A percentile compares a stretch with the other conserved stretches of the same genome.
Evolutionary conservation across 2,113 vertebrate genomes (phyloP).

Genomic region (Myrmecobius fasciatus): DNA sequence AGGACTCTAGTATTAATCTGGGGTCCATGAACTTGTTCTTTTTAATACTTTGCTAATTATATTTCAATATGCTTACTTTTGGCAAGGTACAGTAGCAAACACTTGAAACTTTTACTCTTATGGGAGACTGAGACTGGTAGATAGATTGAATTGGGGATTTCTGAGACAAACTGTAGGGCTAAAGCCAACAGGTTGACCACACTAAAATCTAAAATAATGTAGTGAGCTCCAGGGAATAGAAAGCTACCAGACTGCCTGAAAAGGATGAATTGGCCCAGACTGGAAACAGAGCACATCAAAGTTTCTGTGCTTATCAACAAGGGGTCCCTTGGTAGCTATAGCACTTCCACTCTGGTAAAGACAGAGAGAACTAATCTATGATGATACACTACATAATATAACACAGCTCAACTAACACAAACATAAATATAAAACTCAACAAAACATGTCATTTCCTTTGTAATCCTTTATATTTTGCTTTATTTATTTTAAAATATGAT

Average conservation of each 20-base stretch:
- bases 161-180: neutral
- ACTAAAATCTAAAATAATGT: neutral
- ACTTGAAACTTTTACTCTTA: neutral
- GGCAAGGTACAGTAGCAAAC: neutral
- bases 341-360: neutral
- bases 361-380: neutral
- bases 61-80: neutral
- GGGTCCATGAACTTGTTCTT: neutral
- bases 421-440: neutral
- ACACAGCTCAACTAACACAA: neutral
- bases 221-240: neutral
- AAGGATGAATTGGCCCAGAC: neutral
- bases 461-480: neutral
- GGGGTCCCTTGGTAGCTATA: neutral
- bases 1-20: too few species aligned
- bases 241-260: neutral
- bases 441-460: neutral
- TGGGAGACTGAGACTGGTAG: neutral
- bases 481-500: neutral
- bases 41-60: neutral
- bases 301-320: neutral
- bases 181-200: neutral
- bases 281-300: neutral
- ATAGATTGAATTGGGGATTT: neutral
- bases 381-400: neutral